Conservation (phyloP, 2,797 vertebrate genomes). For the Dermochelys coriacea region DNA sequence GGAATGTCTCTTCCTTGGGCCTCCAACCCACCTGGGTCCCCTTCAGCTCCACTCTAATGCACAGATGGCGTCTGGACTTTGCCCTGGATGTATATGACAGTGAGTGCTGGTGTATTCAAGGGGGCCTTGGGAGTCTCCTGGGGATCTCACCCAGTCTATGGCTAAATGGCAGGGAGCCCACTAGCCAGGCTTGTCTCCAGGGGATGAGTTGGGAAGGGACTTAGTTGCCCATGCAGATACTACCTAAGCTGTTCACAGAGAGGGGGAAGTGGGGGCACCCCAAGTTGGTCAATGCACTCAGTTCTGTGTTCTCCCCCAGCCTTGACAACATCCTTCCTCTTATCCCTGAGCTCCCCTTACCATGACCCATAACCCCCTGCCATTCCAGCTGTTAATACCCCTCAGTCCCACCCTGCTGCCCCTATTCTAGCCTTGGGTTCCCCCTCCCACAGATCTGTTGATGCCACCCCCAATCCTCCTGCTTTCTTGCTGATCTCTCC, state of each 20-base stretch:
- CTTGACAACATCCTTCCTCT: background rate
- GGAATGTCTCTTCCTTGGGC: background rate
- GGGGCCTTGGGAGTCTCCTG: background rate
- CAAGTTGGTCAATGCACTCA: background rate
- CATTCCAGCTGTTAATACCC: no score
- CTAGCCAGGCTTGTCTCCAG: background rate
- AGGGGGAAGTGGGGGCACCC: background rate
- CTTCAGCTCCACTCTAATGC: background rate
- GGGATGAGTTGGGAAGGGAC: background rate
- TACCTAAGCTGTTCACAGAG: background rate
- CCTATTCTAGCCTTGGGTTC: background rate
- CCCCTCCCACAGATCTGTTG: background rate
- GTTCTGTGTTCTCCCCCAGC: background rate
- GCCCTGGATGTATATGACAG: constrained; percentile 7
- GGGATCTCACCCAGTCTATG: background rate
- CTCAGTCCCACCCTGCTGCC: background rate
- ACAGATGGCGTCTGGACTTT: background rate
- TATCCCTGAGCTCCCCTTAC: no score
- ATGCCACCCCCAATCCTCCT: no score
- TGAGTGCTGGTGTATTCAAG: background rate
- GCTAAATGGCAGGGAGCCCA: background rate
- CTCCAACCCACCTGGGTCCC: constrained; percentile 21
- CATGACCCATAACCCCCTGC: no score
- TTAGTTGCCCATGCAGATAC: background rate
- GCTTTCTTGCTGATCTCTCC: background rate